These are phyloP conservation scores for Drosophila teissieri DNA, from an alignment of 1,140 invertebrate genomes.

Conservation along the genomic window DNA sequence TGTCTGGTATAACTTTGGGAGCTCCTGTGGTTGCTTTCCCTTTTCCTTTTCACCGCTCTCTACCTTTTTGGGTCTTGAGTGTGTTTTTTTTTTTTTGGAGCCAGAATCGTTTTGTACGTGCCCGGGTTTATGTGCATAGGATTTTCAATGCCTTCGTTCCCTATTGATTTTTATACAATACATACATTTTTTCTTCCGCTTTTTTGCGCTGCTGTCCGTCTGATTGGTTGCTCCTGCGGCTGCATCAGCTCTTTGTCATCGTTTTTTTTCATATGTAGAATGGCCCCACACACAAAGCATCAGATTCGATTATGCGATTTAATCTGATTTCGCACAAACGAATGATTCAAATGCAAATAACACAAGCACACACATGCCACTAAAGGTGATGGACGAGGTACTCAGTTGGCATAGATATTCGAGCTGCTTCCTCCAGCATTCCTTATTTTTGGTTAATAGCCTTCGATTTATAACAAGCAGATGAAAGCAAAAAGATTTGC, in stretches of 20 bases:
- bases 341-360: constrained; percentile 83
- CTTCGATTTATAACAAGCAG: constrained; percentile 81
- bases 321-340: constrained; percentile 83
- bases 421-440: constrained; percentile 19
- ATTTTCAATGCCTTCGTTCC: constrained; percentile 70
- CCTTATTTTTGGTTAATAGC: constrained; percentile 67
- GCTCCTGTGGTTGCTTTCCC: constrained; percentile 62
- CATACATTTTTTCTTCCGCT: constrained; percentile 52
- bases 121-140: constrained; percentile 77
- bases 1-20: constrained; percentile 70
- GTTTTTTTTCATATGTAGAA: constrained; percentile 32
- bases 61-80: constrained; percentile 18
- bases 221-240: constrained; percentile 59
- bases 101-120: constrained; percentile 76
- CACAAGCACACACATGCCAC: constrained; percentile 35
- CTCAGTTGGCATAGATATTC: constrained; percentile 68
- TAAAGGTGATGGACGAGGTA: constrained; percentile 10
- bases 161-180: constrained; percentile 82
- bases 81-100: constrained; percentile 46
- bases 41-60: not conserved
- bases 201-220: constrained; percentile 45
- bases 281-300: constrained; percentile 50
- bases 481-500: constrained; percentile 81
- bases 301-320: constrained; percentile 83
- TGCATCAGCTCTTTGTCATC: constrained; percentile 77